Percentiles rank a stretch among this genome's conserved stretches.
Evolutionary conservation across 2,888 invertebrate genomes (phyloP).

Genomic region (Noctuana brunneofusca): DNA sequence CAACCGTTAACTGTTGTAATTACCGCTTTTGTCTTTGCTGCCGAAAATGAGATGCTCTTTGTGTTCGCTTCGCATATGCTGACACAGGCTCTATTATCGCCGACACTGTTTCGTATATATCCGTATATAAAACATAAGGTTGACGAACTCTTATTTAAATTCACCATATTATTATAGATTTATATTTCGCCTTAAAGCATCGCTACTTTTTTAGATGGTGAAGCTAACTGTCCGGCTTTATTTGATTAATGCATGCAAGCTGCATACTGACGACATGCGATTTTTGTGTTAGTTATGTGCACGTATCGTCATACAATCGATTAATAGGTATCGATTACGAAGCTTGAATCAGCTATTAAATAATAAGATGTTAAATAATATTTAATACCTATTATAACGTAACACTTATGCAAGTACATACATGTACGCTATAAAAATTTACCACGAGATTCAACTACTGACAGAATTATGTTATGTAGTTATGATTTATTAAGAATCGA

Average conservation of each 20-base stretch:
- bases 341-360: too few relatives aligned
- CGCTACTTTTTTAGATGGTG: too few relatives aligned
- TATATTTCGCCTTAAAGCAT: background rate
- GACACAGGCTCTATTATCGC: conserved; percentile 57
- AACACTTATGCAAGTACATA: background rate
- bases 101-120: conserved; percentile 35
- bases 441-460: background rate
- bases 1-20: conserved; percentile 63
- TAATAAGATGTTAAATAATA: too few relatives aligned
- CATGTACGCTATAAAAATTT: background rate
- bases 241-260: too few relatives aligned
- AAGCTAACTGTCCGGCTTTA: too few relatives aligned
- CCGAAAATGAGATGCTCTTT: conserved; percentile 71
- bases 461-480: conserved; percentile 16
- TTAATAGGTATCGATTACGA: too few relatives aligned
- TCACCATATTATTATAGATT: background rate
- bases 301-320: too few relatives aligned
- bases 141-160: conserved; percentile 40
- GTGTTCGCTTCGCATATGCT: conserved; percentile 57
- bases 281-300: too few relatives aligned
- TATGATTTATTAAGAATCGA: conserved; percentile 43
- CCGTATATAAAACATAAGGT: conserved; percentile 46
- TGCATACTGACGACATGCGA: too few relatives aligned
- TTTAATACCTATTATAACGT: too few relatives aligned
- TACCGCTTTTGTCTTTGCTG: conserved; percentile 74